Base-by-base conservation (phyloP, 2,797 vertebrate genomes). In the Parotocinclus haroldoi region DNA sequence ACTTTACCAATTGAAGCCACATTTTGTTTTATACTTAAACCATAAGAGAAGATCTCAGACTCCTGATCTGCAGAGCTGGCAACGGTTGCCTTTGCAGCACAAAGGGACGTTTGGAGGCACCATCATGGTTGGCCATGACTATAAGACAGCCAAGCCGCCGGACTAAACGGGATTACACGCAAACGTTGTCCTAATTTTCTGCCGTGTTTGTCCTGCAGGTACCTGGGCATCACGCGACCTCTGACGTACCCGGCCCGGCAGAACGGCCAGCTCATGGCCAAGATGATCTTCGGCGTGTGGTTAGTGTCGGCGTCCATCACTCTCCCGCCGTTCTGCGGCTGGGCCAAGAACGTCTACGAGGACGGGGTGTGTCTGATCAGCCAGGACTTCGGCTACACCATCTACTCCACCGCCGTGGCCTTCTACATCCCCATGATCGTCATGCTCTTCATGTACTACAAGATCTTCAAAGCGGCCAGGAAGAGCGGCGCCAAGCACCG, bases 361-460 rank as follows among this genome's bases (percentile, higher is more conserved):
- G 88, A 76, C 38, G 88, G 86, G 0, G 88, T 92, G 80, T 92
- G 91, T 81, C 89, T 92, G 79, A 92, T 92, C 76, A 92, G 91
- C 83, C 91, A 92, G 76, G 90, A 91, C 81, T 86, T 92, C 77
- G 82, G 90, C 74, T 92, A 92, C 83, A 92, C 91, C 79, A 89
- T 92, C 82, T 92, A 92, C 62, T 91, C 89, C 77, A 92, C 91
- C 45, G 90, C 89, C 0, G 87, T 91, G 79, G 90, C 90, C 81
- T 91, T 92, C 83, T 92, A 92, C 83, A 91, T 92, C 80, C 91
- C 91, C 46, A 92, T 91, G 91, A 86, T 90, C 71, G 89, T 92
- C 71, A 92, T 92, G 90, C 87, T 92, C 69, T 81, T 89, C 82
- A 92, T 92, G 91, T 92, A 92, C 80, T 92, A 92, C 82, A 92